Percentiles rank a stretch among this genome's conserved stretches.
phyloP scores from a whole-genome alignment of 2,888 invertebrate species.

The Thalpophila matura region DNA sequence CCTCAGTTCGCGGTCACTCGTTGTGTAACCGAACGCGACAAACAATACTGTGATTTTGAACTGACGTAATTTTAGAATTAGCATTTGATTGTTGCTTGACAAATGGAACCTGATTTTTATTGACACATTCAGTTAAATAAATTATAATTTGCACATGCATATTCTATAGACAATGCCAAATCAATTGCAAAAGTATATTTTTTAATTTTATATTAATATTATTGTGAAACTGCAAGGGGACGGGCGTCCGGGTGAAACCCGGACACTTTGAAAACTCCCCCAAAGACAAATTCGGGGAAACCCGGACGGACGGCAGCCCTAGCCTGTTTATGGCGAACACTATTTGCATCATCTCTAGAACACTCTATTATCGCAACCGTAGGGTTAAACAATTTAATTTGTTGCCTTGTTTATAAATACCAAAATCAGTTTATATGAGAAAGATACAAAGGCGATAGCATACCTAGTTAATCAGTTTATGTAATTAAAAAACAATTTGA shows the following conservation, averaged over 20 bases:
- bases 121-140: slow-evolving; percentile 47
- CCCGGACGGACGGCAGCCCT: too few relatives aligned
- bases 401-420: slow-evolving; percentile 7
- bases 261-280: too few relatives aligned
- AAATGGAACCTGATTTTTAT: slow-evolving; percentile 66
- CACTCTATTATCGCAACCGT: slow-evolving; percentile 31
- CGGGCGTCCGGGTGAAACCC: too few relatives aligned
- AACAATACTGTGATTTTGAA: slow-evolving; percentile 81
- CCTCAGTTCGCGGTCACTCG: slow-evolving; percentile 87
- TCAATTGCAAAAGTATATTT: slow-evolving; percentile 24
- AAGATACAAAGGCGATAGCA: slow-evolving; percentile 26
- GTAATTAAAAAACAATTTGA: slow-evolving; percentile 31
- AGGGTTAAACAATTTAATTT: slow-evolving; percentile 40
- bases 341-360: too few relatives aligned
- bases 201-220: not conserved
- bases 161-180: slow-evolving; percentile 42
- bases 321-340: too few relatives aligned
- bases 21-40: slow-evolving; percentile 86
- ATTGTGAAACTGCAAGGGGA: too few relatives aligned
- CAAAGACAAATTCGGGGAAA: too few relatives aligned
- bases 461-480: slow-evolving; percentile 11
- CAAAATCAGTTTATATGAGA: slow-evolving; percentile 20
- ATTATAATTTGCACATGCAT: slow-evolving; percentile 47
- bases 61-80: slow-evolving; percentile 75
- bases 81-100: slow-evolving; percentile 72